phyloP scores from a whole-genome alignment of 2,113 vertebrate species.

The Tupaia tana region DNA sequence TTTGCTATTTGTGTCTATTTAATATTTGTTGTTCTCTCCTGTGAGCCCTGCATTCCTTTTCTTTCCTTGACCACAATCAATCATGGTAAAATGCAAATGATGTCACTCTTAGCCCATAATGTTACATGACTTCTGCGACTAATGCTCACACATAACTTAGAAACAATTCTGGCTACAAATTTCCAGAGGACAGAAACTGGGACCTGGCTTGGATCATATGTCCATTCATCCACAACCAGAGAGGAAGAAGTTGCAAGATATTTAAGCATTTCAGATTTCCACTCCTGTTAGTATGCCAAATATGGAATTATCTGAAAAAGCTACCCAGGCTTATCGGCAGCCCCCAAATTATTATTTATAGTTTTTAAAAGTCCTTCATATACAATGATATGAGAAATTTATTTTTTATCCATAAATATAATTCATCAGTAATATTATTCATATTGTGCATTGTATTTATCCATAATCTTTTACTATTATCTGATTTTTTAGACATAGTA shows the following conservation, averaged over 20 bases:
- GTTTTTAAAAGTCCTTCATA: not conserved
- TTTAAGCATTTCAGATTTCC: not conserved
- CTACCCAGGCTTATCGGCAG: not conserved
- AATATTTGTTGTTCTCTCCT: not conserved
- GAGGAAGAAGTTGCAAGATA: not conserved
- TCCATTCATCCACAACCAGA: conserved; percentile 10
- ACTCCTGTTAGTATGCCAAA: not conserved
- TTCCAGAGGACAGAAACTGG: not conserved
- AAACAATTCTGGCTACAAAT: not conserved
- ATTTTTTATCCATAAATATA: not conserved
- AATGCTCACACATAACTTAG: not conserved
- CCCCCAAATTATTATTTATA: not conserved
- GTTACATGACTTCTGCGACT: not conserved
- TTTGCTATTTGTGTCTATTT: not conserved
- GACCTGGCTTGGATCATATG: not conserved
- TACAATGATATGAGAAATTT: not conserved
- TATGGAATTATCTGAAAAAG: conserved; percentile 8
- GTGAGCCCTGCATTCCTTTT: not conserved
- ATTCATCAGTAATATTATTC: conserved; percentile 1
- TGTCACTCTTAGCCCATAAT: not conserved
- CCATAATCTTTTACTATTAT: not conserved
- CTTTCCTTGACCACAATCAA: not conserved
- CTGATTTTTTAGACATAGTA: not conserved
- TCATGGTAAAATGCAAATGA: conserved; percentile 23
- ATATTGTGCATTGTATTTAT: not conserved